Evolutionary conservation across 2,888 invertebrate species (phyloP), one percentile per base, ranked within the genome.

Genomic region (Callyntrura sp.): DNA sequence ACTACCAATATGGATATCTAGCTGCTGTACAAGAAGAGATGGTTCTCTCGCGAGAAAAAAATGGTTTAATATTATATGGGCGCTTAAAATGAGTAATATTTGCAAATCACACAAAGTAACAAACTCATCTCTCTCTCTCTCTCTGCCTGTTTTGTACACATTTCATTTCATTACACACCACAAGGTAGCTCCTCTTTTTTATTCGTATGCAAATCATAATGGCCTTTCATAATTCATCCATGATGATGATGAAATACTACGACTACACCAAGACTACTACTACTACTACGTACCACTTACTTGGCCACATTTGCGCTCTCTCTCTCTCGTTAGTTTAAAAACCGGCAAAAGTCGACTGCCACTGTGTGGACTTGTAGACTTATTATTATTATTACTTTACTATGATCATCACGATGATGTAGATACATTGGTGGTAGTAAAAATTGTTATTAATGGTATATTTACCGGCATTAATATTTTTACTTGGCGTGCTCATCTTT

Each of bases 181-280:
- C 91, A 92, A 92, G 86, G 90, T 91, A 90, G 91, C 90, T 57
- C 90, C 85, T 73, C 76, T 90, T 90, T n/a, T 90, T 78, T 85
- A 90, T 90, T 91, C 91, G 90, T 91, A 92, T 92, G 92, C 91
- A 91, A 92, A 92, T 92, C 84, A 62, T 90, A 92, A 91, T 90
- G 85, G 82, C 90, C 84, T 82, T 90, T 88, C 92, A 92, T 92
- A 91, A 87, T 85, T 92, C 90, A 91, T 91, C 82, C 23, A 28
- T 79, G 57, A 79, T n/a, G n/a, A n/a, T n/a, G n/a, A n/a, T n/a
- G n/a, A n/a, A n/a, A n/a, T n/a, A n/a, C n/a, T n/a, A n/a, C n/a
- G n/a, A 79, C 28, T 51, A 76, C 20, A 51, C 76, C 48, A 76
- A 51, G n/a, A 51, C 48, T 51, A 76, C 76, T 51, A 12, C 23